Evolutionary conservation across 2,797 vertebrate species (phyloP), one percentile per base, ranked within the genome.

Genomic region (Rachycentron canadum): DNA sequence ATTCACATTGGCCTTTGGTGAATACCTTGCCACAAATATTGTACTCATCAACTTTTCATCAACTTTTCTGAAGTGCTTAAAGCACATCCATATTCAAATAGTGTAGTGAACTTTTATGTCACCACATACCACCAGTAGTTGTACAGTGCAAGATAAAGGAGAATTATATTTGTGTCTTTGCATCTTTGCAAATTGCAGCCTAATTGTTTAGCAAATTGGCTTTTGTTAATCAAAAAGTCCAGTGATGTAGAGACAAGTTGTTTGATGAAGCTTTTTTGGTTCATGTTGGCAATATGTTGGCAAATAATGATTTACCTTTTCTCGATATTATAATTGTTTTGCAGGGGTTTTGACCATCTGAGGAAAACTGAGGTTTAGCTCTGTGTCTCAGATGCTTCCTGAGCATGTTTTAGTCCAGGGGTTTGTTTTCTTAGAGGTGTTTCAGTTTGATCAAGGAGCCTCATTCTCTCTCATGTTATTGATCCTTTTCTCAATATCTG

Each of bases 401-500:
- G 69, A 55, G 16, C 17, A 38, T 40, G 21, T 58, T 7, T 61
- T 23, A 64, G 34, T 73, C 53, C 36, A 21, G 19, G 30, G 3
- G n/a, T 3, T 45, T 36, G 47, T 56, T 63, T 61, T 61, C 47
- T 55, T 38, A 12, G 61, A 53, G 62, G 52, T 28, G n/a, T 52
- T 69, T 79, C 17, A 56, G 62, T 25, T 58, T 49, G 34, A 75
- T 79, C 16, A 23, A 13, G 1, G 36, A 36, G 58, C 47, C 8
- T 56, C 32, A 34, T 26, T 58, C 34, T 61, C 25, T 28, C 43
- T 73, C 57, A 58, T 62, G 57, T 53, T 76, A 76, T 76, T 38
- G 82, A 82, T 85, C 69, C 21, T 52, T 40, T 40, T 47, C 36
- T 79, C 57, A 69, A 17, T 70, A 78, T 71, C 40, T 66, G 26